Percentiles rank a stretch among this genome's conserved stretches.
These are phyloP conservation scores for Squalus acanthias DNA, from an alignment of 2,797 vertebrate genomes.

Conservation along the genomic window DNA sequence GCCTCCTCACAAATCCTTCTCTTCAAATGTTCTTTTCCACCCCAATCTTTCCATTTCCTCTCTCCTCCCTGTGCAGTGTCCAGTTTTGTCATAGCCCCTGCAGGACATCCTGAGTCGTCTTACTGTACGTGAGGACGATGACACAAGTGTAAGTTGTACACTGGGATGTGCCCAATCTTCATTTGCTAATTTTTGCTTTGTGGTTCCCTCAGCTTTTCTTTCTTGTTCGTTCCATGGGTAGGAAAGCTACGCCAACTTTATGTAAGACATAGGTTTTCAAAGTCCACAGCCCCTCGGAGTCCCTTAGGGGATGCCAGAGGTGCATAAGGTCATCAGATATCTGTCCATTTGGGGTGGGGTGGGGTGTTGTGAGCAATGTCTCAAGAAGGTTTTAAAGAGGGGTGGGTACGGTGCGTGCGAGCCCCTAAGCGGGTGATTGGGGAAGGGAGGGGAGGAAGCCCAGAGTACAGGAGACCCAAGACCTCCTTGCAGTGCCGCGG, in stretches of 20 bases:
- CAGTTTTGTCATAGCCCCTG: not conserved
- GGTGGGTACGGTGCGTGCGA: not conserved
- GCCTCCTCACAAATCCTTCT: not conserved
- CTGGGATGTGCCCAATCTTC: not conserved
- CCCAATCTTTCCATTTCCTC: not conserved
- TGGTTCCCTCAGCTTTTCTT: too few relatives aligned
- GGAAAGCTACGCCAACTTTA: not conserved
- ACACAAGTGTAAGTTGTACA: not conserved
- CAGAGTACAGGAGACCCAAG: not conserved
- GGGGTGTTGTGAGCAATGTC: not conserved
- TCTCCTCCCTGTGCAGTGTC: not conserved
- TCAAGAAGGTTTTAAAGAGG: not conserved
- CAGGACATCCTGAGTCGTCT: not conserved
- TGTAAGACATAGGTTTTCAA: not conserved
- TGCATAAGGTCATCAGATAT: not conserved
- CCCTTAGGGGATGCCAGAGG: not conserved
- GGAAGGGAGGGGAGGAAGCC: not conserved
- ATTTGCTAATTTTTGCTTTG: not conserved
- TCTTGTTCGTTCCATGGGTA: not conserved
- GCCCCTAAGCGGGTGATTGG: not conserved
- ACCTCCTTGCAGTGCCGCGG: not conserved
- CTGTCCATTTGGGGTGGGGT: not conserved
- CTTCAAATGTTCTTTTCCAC: not conserved
- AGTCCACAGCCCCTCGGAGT: not conserved
- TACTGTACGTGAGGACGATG: not conserved